Percentiles rank a stretch among this genome's conserved stretches.
These are phyloP conservation scores for Sterna hirundo DNA, from an alignment of 2,113 vertebrate genomes.

Conservation along the genomic window DNA sequence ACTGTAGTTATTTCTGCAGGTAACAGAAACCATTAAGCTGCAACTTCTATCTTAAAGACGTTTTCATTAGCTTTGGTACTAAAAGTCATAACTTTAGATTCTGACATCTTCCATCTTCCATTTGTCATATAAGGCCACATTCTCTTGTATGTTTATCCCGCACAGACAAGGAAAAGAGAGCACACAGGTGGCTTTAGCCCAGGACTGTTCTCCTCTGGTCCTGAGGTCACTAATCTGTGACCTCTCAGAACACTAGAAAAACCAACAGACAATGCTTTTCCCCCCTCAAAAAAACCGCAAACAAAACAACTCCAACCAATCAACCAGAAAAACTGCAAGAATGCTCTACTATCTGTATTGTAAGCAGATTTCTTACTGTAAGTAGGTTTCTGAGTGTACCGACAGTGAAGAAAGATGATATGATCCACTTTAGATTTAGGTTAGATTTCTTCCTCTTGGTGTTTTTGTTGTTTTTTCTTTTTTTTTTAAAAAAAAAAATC, in stretches of 20 bases:
- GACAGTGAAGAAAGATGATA: neutral
- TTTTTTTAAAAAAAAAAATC: neutral
- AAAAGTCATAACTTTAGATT: neutral
- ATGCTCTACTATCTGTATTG: neutral
- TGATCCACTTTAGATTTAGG: neutral
- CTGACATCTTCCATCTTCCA: neutral
- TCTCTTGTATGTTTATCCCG: neutral
- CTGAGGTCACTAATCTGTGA: neutral
- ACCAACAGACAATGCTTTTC: neutral
- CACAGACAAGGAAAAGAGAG: neutral
- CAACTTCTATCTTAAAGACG: neutral
- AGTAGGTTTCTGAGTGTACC: neutral
- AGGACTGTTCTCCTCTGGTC: neutral
- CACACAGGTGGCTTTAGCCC: neutral
- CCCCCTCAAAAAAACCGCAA: neutral
- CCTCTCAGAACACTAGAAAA: neutral
- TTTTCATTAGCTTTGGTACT: neutral
- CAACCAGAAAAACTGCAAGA: neutral
- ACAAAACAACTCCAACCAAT: neutral
- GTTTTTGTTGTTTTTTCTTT: neutral
- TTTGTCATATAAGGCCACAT: neutral
- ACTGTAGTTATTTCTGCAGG: neutral
- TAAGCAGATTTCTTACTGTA: neutral
- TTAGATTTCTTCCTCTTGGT: neutral
- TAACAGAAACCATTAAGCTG: neutral